These are phyloP conservation scores for Anser cygnoides DNA, from an alignment of 2,113 vertebrate genomes.

Conservation along the genomic window DNA sequence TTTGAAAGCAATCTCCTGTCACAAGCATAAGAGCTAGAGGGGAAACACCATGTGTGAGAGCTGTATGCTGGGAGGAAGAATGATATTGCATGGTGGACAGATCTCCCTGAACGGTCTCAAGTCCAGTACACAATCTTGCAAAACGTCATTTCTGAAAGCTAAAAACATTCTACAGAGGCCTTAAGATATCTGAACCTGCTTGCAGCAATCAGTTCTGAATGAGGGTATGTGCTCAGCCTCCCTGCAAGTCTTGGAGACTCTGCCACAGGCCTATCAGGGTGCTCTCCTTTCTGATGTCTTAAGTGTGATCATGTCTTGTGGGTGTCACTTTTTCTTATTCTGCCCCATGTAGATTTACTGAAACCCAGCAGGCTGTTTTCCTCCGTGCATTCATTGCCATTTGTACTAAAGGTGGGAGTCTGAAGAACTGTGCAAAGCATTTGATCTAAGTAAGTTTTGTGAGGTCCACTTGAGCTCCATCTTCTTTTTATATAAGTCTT, in stretches of 20 bases:
- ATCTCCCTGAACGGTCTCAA: background rate
- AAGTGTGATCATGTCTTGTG: background rate
- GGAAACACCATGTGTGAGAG: background rate
- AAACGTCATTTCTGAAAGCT: background rate
- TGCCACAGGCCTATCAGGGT: background rate
- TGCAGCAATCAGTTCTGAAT: background rate
- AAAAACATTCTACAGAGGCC: background rate
- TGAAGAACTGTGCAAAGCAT: too few species aligned
- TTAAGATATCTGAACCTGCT: background rate
- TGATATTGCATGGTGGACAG: background rate
- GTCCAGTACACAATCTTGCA: background rate
- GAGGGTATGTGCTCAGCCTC: too few species aligned
- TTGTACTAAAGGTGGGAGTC: too few species aligned
- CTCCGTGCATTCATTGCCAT: too few species aligned
- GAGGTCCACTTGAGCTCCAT: background rate
- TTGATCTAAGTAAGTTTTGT: background rate
- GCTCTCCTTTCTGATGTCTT: background rate
- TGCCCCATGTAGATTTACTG: background rate
- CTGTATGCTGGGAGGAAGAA: background rate
- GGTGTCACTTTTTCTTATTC: background rate
- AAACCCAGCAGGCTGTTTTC: background rate
- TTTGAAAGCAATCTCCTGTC: background rate
- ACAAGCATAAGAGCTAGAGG: rapidly evolving
- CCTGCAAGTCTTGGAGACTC: too few species aligned
- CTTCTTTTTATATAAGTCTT: background rate